These are phyloP conservation scores for Macrostomum lignano DNA, from an alignment of 1,140 invertebrate species.

Conservation along the genomic window DNA sequence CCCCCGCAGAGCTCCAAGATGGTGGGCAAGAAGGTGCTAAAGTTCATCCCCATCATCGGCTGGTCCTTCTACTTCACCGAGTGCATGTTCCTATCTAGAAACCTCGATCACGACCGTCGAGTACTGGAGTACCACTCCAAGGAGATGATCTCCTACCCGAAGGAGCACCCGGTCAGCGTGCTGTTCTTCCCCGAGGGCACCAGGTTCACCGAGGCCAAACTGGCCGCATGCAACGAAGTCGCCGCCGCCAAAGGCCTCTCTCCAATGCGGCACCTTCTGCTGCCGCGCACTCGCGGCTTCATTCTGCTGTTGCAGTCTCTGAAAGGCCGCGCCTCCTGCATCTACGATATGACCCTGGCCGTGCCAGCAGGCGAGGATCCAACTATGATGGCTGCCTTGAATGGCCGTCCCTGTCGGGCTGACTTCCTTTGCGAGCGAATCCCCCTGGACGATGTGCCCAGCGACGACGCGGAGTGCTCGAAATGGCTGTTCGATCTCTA, in stretches of 20 bases:
- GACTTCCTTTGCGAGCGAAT: conserved; percentile 31
- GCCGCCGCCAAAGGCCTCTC: conserved; percentile 54
- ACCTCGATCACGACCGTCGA: conserved; percentile 55
- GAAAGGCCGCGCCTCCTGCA: conserved; percentile 14
- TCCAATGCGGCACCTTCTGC: conserved; percentile 54
- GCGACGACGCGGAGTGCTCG: conserved; percentile 40
- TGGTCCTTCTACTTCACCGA: conserved; percentile 81
- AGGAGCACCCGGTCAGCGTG: conserved; percentile 32
- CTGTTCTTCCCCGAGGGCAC: conserved; percentile 78
- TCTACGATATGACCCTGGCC: conserved; percentile 1
- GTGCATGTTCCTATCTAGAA: conserved; percentile 62
- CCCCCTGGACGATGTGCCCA: conserved; percentile 46
- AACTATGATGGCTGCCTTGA: background rate
- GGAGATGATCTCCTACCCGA: conserved; percentile 11
- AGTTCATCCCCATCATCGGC: conserved; percentile 64
- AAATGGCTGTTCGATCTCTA: conserved; percentile 52
- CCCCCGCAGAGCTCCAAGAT: conserved; percentile 58
- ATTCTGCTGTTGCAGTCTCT: conserved; percentile 17
- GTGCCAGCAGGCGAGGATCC: background rate
- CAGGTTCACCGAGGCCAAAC: conserved; percentile 55
- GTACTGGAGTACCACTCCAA: conserved; percentile 33
- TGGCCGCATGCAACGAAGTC: conserved; percentile 55
- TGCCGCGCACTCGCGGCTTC: conserved; percentile 72
- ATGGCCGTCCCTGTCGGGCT: background rate
- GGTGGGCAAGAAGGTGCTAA: conserved; percentile 64